phyloP scores from a whole-genome alignment of 2,888 invertebrate species.

The Helicoverpa assulta region DNA sequence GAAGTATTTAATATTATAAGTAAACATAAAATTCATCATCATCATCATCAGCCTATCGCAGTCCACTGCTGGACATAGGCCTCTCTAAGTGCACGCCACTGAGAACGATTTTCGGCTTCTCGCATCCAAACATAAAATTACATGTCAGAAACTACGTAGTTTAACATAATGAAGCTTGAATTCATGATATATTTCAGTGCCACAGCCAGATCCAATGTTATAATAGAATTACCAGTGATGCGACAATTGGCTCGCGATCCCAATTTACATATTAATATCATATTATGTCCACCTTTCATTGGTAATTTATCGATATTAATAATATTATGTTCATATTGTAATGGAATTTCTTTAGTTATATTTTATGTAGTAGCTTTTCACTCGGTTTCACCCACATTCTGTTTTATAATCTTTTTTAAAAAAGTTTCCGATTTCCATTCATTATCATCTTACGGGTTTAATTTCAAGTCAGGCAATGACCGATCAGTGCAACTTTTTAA shows the following conservation, averaged over 20 bases:
- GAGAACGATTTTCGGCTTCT: too few relatives aligned
- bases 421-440: too few relatives aligned
- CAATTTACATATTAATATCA: constrained; percentile 54
- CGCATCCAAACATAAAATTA: too few relatives aligned
- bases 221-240: constrained; percentile 51
- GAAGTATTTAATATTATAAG: background rate
- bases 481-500: too few relatives aligned
- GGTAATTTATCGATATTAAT: constrained; percentile 49
- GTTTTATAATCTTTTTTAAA: too few relatives aligned
- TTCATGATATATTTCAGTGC: constrained; percentile 38
- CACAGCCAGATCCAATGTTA: constrained; percentile 46
- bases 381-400: background rate
- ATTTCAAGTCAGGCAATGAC: too few relatives aligned
- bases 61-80: too few relatives aligned
- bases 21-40: too few relatives aligned
- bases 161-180: constrained; percentile 1
- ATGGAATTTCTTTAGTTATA: constrained; percentile 10
- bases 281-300: constrained; percentile 36
- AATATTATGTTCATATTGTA: constrained; percentile 29
- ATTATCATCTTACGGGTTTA: too few relatives aligned
- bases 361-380: background rate
- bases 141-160: constrained; percentile 4
- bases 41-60: too few relatives aligned
- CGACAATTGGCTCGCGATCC: constrained; percentile 30
- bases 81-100: too few relatives aligned